Base-by-base conservation (phyloP, 2,797 vertebrate genomes). In the Pipistrellus pygmaeus region DNA sequence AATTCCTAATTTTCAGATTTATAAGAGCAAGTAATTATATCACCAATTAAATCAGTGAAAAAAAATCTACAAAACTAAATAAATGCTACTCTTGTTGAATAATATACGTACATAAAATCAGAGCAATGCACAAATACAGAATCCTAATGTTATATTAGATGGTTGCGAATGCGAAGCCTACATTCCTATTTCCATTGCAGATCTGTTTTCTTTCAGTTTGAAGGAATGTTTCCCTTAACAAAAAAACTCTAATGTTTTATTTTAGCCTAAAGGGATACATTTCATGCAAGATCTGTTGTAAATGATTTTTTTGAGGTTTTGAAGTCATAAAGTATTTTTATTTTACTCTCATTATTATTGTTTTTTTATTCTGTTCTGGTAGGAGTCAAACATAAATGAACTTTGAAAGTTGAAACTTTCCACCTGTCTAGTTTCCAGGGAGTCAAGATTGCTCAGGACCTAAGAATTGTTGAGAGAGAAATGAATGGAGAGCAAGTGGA, bases 71-170 rank as follows among this genome's bases (percentile, higher is more conserved):
- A 94, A 95, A 93, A 68, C 68, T 81, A 86, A 96, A 94, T 91
- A 94, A 95, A 94, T 23, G 57, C 88, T 94, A 87, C 96, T 96
- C 73, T 93, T 35, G 10, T 91, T 93, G 96, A 92, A 93, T 95
- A 97, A 95, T 94, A 68, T 92, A 88, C 91, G 32, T 93, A 93
- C 86, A 95, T 97, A 96, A 95, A 94, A 97, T 96, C 85, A 93
- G 85, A 96, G 85, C 78, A 78, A 46, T 88, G 93, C 86, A 72
- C 88, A 96, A 91, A 92, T 64, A 81, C 62, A 87, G 87, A 96
- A 94, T 93, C 94, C 88, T 97, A 94, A 96, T 94, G 93, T 88
- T 81, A 32, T 66, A 86, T 88, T 86, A 88, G 71, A 78, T 35
- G 78, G 82, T 72, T 76, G 32, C 46, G 87, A 90, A 69, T 83